Base-by-base conservation (phyloP, 2,113 vertebrate genomes). In the Burhinus oedicnemus region DNA sequence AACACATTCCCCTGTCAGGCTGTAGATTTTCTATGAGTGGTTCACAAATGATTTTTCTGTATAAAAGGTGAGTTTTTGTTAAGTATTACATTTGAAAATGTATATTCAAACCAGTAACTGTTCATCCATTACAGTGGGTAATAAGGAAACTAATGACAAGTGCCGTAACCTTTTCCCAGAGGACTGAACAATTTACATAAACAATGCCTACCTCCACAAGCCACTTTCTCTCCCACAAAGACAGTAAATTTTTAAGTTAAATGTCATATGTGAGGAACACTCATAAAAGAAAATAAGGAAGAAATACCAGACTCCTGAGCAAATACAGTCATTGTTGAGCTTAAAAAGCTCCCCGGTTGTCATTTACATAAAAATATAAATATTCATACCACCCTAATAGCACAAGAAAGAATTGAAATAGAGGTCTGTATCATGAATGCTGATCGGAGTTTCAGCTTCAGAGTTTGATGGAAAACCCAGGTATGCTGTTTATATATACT, bases 141-240 rank as follows among this genome's bases (percentile, higher is more conserved):
- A 74, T 81, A 92, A 54, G 34, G 47, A 83, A 95, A 86, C 12
- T 84, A 80, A 96, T 80, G 94, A 51, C 12, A 45, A 94, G 90
- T 76, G 85, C 68, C 80, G 89, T 62, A 95, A 85, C 16, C 38
- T 80, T 77, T 57, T 82, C 90, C 83, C 87, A 75, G 1, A 22
- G 75, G 87, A 66, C 45, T 21, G 93, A 74, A 51, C 20, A 71
- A 94, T 97, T 77, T 96, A 36, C 77, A 84, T 90, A 45, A 88
- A 65, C 68, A 86, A 49, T 55, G 36, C 29, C 61, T 52, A 52
- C 58, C 21, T 96, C 79, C 49, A 84, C 71, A 76, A 94, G 47
- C 29, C 49, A 72, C 82, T 70, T 91, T 89, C 19, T 68, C 65
- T 92, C 69, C 49, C 54, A 71, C 44, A 90, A 81, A 58, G 72